Percentiles rank a stretch among this genome's conserved stretches.
These are phyloP conservation scores for Drosophila bipectinata DNA, from an alignment of 1,140 invertebrate genomes.

Conservation along the genomic window DNA sequence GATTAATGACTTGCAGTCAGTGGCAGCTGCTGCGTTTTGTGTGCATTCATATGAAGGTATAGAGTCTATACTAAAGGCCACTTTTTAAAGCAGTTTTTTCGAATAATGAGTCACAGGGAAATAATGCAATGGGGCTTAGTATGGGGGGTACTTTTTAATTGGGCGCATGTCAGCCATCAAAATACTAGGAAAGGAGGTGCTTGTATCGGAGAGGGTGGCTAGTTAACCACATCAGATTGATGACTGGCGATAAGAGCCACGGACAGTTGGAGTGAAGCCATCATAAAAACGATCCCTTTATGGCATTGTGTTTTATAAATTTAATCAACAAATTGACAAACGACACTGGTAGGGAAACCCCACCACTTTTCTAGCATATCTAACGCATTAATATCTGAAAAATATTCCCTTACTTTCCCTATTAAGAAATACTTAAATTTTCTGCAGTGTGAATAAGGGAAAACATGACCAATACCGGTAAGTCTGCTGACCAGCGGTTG, in stretches of 20 bases:
- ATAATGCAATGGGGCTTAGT: conserved; percentile 38
- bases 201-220: conserved; percentile 3
- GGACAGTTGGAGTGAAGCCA: conserved; percentile 44
- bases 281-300: conserved; percentile 46
- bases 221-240: conserved; percentile 32
- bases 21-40: not conserved
- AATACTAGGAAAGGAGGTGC: not conserved
- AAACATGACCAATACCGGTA: conserved; percentile 13
- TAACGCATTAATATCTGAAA: no score
- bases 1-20: not conserved
- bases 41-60: no score
- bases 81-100: not conserved
- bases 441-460: conserved; percentile 1
- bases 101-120: conserved; percentile 16
- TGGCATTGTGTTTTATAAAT: conserved; percentile 51
- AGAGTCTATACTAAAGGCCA: no score
- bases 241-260: conserved; percentile 37
- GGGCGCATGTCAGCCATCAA: conserved; percentile 43
- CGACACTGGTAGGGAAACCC: no score
- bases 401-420: no score
- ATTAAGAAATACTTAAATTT: not conserved
- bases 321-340: conserved; percentile 39
- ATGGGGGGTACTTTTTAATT: conserved; percentile 45
- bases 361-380: no score
- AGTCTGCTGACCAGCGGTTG: conserved; percentile 10